Evolutionary conservation across 2,888 invertebrate species (phyloP).

Genomic region (Cartodere bifasciata): DNA sequence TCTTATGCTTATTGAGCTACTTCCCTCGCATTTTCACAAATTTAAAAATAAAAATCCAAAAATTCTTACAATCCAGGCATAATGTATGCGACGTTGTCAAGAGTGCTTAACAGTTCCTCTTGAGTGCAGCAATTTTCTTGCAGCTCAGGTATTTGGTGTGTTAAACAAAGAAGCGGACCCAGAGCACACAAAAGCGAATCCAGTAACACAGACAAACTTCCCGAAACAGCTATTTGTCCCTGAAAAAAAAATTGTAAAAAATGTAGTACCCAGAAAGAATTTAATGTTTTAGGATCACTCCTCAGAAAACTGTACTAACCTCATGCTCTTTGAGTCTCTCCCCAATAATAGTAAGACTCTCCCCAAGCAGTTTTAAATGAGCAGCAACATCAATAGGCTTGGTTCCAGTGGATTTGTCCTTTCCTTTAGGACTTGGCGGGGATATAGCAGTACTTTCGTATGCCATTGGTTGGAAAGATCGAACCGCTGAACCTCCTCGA

Average conservation of each 20-base stretch:
- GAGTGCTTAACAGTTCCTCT: conserved; percentile 43
- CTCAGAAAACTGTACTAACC: conserved; percentile 34
- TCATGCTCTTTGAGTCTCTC: conserved; percentile 87
- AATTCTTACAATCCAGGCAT: conserved; percentile 76
- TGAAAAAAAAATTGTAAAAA: conserved; percentile 28
- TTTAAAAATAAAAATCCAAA: too few species aligned
- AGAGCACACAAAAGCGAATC: conserved; percentile 87
- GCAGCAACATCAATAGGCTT: conserved; percentile 85
- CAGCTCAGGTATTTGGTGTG: conserved; percentile 68
- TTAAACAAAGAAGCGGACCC: conserved; percentile 76
- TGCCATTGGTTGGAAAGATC: conserved; percentile 10
- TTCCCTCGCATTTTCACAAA: too few species aligned
- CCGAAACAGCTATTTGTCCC: conserved; percentile 92
- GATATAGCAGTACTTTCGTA: conserved; percentile 26
- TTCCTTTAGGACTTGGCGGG: conserved; percentile 30
- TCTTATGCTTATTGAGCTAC: too few species aligned
- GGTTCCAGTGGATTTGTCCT: conserved; percentile 53
- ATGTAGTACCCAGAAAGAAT: not conserved
- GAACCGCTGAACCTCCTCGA: conserved; percentile 12
- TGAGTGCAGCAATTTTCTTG: conserved; percentile 48
- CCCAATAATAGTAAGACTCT: conserved; percentile 87
- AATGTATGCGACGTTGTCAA: conserved; percentile 91
- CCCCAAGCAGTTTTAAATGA: conserved; percentile 81
- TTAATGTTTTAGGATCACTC: conserved; percentile 5
- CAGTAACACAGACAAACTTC: conserved; percentile 81